Percentiles rank a stretch among this genome's conserved stretches.
phyloP scores from a whole-genome alignment of 2,113 vertebrate genomes.

The Sardina pilchardus region DNA sequence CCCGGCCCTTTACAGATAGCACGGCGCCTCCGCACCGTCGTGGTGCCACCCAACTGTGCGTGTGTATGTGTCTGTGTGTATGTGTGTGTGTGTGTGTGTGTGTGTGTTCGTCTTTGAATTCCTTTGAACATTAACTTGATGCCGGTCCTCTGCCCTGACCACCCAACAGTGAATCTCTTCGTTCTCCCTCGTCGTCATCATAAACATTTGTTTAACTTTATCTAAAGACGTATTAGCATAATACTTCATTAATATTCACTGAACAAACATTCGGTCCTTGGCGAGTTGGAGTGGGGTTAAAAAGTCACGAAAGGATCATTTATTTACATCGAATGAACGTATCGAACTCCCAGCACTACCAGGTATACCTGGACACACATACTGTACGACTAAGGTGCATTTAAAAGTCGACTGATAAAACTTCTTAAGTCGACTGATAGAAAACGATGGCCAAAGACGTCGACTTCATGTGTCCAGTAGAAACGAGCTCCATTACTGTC shows the following conservation, averaged over 20 bases:
- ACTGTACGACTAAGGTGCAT: not conserved
- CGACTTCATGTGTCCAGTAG: not conserved
- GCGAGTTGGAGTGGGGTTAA: no score
- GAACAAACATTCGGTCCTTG: no score
- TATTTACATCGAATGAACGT: no score
- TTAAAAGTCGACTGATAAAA: not conserved
- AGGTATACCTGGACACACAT: no score
- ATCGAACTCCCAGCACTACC: no score
- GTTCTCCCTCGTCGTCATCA: not conserved
- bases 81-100: no score
- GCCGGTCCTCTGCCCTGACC: not conserved
- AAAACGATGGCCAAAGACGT: not conserved
- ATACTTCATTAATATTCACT: not conserved
- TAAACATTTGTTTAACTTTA: not conserved
- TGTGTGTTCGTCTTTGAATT: no score
- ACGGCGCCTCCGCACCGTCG: not conserved
- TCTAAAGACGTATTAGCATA: not conserved
- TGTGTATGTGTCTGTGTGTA: not conserved
- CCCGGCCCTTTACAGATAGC: not conserved
- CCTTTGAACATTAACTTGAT: not conserved
- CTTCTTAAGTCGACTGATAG: not conserved
- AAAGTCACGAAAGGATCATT: no score
- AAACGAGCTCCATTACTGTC: not conserved
- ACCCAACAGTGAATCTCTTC: not conserved
- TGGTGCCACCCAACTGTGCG: not conserved